Evolutionary conservation across 2,113 vertebrate species (phyloP), one percentile per base, ranked within the genome.

Genomic region (Cinclus mexicanus): DNA sequence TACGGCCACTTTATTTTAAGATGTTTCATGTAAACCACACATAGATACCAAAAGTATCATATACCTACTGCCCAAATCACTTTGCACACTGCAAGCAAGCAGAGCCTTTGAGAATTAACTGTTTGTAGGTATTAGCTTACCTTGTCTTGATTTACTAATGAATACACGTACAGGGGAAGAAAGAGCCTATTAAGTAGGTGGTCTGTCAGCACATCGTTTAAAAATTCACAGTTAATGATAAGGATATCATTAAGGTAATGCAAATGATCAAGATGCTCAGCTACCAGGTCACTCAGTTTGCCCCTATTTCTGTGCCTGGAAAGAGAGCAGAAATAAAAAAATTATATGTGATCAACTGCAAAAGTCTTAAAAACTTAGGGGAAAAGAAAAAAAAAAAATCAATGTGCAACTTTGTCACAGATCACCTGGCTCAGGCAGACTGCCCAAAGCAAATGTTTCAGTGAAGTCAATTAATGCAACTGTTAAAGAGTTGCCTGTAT

Each of bases 201-300:
- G 92, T 99, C 99, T 0, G 99, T 99, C 94, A 99, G 97, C 46
- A 99, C 99, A 4, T 99, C 99, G 5, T 99, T 99, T n/a, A 99
- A 98, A 96, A 99, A 99, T 98, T 99, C 99, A 75, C 99, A 99
- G 95, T 99, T 99, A 96, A 99, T 99, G 92, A 99, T 99, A 63
- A 99, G 98, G 89, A 99, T 99, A 94, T 99, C 99, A 46, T 99
- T 99, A 76, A 99, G 98, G 93, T 99, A 99, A 97, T 99, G 99
- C 42, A 99, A 98, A 88, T 99, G 99, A 96, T 99, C 99, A 39
- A 99, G 98, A 95, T 99, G 99, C 95, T 99, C 99, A 0, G 99
- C 99, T 31, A 99, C 99, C 93, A 99, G 97, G 96, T 99, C 99
- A n/a, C 99, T 99, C 78, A 99, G 97, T 89, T 99, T 99, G 19